Conservation (phyloP, 2,888 invertebrate genomes). For the Drymonia ruficornis region DNA sequence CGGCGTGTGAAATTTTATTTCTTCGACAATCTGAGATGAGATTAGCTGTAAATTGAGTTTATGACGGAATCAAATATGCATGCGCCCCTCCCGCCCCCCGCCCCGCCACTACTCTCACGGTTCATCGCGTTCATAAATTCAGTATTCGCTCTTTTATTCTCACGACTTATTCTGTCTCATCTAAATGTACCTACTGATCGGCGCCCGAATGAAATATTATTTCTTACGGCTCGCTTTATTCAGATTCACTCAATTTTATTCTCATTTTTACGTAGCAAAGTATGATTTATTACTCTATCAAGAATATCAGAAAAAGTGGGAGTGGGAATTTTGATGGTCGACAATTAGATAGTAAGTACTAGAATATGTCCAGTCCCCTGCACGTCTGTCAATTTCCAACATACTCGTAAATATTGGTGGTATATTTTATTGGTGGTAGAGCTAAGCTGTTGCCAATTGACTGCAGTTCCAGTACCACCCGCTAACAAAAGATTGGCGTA, state of each 20-base stretch:
- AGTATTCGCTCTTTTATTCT: slow-evolving; percentile 62
- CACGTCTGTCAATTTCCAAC: too few species aligned
- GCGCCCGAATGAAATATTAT: slow-evolving; percentile 56
- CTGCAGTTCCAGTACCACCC: too few species aligned
- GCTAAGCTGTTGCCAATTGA: too few species aligned
- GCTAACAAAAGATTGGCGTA: too few species aligned
- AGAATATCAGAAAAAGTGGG: slow-evolving; percentile 20
- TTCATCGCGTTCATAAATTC: slow-evolving; percentile 71
- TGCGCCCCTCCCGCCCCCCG: slow-evolving; percentile 48
- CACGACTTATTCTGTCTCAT: slow-evolving; percentile 56
- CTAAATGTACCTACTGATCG: slow-evolving; percentile 62
- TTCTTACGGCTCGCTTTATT: slow-evolving; percentile 39
- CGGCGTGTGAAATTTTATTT: slow-evolving; percentile 83
- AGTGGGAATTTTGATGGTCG: neutral
- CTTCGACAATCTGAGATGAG: slow-evolving; percentile 82
- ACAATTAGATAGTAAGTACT: neutral
- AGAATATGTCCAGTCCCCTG: too few species aligned
- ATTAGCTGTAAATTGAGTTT: slow-evolving; percentile 84
- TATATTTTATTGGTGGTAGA: too few species aligned
- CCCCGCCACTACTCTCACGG: slow-evolving; percentile 56
- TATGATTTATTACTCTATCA: slow-evolving; percentile 38
- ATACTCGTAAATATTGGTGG: too few species aligned
- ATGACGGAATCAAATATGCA: slow-evolving; percentile 81
- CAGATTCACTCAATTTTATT: slow-evolving; percentile 43
- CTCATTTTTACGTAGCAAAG: slow-evolving; percentile 42